phyloP scores from a whole-genome alignment of 2,113 vertebrate genomes.

The Lanius collurio region DNA sequence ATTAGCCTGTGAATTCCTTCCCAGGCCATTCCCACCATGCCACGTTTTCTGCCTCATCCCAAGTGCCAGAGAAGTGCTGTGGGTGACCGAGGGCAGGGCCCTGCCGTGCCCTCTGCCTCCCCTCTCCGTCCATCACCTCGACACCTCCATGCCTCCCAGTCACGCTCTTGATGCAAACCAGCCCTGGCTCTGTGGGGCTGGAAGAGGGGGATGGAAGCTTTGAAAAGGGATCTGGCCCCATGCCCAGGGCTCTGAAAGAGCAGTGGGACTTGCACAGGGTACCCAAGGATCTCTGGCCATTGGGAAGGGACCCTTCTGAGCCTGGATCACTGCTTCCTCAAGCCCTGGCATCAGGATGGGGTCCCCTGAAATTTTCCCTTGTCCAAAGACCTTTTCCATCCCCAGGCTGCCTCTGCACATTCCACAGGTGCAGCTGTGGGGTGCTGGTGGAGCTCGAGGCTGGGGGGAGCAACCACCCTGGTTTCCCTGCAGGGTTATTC shows the following conservation, averaged over 20 bases:
- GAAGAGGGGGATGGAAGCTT: not conserved
- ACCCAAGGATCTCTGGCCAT: accelerated
- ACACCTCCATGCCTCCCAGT: not conserved
- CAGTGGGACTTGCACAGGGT: accelerated
- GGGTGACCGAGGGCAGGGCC: not conserved
- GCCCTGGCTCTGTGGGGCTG: not conserved
- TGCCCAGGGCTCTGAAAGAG: not conserved
- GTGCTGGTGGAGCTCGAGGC: accelerated
- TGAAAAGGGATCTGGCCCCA: not conserved
- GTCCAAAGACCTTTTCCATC: not conserved
- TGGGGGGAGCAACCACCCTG: not conserved
- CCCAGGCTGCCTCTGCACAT: no score
- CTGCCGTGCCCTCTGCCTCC: not conserved
- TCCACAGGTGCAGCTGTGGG: not conserved
- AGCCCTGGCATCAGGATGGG: accelerated
- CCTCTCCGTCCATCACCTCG: not conserved
- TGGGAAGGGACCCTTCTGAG: not conserved
- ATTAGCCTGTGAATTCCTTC: conserved; percentile 11
- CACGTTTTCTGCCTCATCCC: not conserved
- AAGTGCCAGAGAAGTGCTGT: not conserved
- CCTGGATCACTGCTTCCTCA: not conserved
- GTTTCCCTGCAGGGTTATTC: not conserved
- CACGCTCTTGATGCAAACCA: not conserved
- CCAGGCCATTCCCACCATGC: conserved; percentile 1
- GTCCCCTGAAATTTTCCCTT: accelerated